Evolutionary conservation across 2,888 invertebrate genomes (phyloP), one percentile per base, ranked within the genome.

Genomic region (Calephelis perditalis): DNA sequence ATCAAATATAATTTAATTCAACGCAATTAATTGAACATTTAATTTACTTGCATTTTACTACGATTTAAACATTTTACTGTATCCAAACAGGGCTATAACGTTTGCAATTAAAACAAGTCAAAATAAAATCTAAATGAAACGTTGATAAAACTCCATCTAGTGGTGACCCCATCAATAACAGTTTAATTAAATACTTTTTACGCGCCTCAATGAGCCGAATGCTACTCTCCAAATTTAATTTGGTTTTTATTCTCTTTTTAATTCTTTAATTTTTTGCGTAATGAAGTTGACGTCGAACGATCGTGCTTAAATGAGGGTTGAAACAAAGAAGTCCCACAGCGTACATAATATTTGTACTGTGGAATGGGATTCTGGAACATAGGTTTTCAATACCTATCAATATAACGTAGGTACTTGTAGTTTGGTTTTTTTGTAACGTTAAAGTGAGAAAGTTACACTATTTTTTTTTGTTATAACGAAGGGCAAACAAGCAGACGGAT

Each of bases 121-220:
- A 86, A 86, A 88, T 86, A 86, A 86, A 87, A 77, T 79, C 75
- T 67, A 80, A 82, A 79, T 79, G 76, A 82, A 78, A 67, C 74
- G 82, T 83, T 87, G 86, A 88, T 88, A 85, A 86, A 89, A 81
- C 84, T 86, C 87, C 87, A 87, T 88, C 86, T 86, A 82, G 84
- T 79, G 86, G 84, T 40, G 79, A 77, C 83, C 82, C 84, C 86
- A 89, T 88, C 87, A 87, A 87, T 87, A 89, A 87, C 84, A 80
- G 80, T 88, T 88, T 89, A 87, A 89, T 89, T 85, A 87, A 87
- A 87, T 83, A 86, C 79, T 89, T 88, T 86, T 87, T 86, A 83
- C 79, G 77, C 81, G 79, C 79, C 77, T 77, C 77, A 85, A 86
- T 83, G 78, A 78, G 75, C 70, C 73, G 76, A 76, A 78, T 77